A percentile compares a stretch with the other conserved stretches of the same genome.
phyloP scores from a whole-genome alignment of 1,140 invertebrate genomes.

The Drosophila ambigua region DNA sequence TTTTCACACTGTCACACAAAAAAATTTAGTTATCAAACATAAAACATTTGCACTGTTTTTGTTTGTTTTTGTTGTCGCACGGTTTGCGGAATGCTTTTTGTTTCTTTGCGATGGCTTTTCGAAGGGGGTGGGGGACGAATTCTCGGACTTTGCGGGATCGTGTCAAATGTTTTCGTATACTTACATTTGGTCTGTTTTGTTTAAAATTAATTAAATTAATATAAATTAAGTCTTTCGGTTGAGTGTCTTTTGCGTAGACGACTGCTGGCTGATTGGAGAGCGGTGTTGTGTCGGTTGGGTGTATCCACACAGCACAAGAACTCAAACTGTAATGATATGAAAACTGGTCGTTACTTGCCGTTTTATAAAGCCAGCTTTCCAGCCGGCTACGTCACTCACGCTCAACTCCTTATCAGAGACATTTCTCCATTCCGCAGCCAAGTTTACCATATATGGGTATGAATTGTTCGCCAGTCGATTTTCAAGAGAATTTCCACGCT shows the following conservation, averaged over 20 bases:
- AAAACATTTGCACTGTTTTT: conserved; percentile 21
- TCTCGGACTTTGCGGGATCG: conserved; percentile 6
- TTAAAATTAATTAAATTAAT: conserved; percentile 82
- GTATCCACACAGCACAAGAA: conserved; percentile 83
- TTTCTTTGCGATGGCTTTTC: neutral
- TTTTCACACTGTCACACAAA: conserved; percentile 42
- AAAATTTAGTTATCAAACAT: conserved; percentile 34
- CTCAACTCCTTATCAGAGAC: conserved; percentile 63
- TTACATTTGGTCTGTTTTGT: conserved; percentile 83
- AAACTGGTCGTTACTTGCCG: conserved; percentile 77
- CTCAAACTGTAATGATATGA: conserved; percentile 83
- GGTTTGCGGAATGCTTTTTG: conserved; percentile 1
- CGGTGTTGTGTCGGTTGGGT: conserved; percentile 72
- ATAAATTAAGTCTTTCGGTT: conserved; percentile 83
- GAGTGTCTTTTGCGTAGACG: conserved; percentile 70
- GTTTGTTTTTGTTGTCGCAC: conserved; percentile 5
- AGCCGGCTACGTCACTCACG: conserved; percentile 43
- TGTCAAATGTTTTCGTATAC: conserved; percentile 44
- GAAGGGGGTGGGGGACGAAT: neutral
- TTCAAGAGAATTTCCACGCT: conserved; percentile 56
- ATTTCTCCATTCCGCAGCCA: conserved; percentile 57
- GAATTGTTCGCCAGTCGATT: conserved; percentile 60
- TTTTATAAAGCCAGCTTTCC: conserved; percentile 74
- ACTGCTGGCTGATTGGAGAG: conserved; percentile 63
- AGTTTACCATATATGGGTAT: conserved; percentile 84